Conservation (phyloP, 2,888 invertebrate genomes). For the Punctoribates punctum region DNA sequence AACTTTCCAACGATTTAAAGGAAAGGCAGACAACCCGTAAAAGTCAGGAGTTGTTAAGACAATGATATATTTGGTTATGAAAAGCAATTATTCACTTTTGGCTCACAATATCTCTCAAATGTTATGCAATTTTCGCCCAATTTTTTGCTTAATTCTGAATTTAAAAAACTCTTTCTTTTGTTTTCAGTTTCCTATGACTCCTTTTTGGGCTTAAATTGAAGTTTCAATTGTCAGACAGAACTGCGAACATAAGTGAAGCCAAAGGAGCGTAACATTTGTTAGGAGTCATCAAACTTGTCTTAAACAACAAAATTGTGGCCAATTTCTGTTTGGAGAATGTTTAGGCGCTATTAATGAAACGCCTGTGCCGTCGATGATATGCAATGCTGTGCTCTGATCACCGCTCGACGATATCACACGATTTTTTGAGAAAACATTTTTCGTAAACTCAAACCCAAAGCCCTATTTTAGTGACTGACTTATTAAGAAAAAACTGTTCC, state of each 20-base stretch:
- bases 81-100: too few relatives aligned
- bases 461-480: conserved; percentile 18
- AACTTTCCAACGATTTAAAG: too few relatives aligned
- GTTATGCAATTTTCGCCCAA: neutral
- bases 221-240: neutral
- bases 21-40: too few relatives aligned
- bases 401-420: conserved; percentile 24
- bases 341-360: conserved; percentile 8
- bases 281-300: conserved; percentile 21
- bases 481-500: neutral
- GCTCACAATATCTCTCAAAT: too few relatives aligned
- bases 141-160: neutral
- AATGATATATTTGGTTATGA: too few relatives aligned
- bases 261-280: conserved; percentile 6
- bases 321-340: neutral
- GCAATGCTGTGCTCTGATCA: neutral
- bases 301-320: neutral
- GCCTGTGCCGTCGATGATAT: conserved; percentile 10
- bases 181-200: neutral
- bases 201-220: neutral
- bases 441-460: neutral
- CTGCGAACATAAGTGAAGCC: neutral
- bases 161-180: neutral
- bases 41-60: too few relatives aligned
- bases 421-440: neutral